Evolutionary conservation across 53 echinoderm and acorn worm species (phyloP), one percentile per base, ranked within the genome.

Genomic region (Patiria pectinifera): DNA sequence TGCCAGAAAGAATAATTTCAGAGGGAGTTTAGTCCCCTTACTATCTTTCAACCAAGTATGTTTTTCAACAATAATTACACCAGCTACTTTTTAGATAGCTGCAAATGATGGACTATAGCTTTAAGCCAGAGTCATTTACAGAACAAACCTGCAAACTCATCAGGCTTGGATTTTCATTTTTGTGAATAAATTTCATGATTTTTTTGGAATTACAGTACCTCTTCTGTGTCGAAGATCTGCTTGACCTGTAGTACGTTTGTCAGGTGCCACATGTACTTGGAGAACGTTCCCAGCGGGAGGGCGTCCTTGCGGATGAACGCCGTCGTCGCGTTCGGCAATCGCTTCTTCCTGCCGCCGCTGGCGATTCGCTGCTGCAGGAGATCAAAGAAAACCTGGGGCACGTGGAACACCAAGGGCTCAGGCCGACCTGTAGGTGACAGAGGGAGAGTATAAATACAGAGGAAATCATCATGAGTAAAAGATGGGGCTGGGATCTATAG

Each of bases 191-290:
- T 25, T 1, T 76, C 9, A 60, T 60, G 35, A 8, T 60, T 11
- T 12, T 11, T 12, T 60, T 60, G 66, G 10, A 14, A 18, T 14
- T 16, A 3, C 13, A 66, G 4, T 66, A 66, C 66, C 87, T 95
- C 96, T 4, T 93, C 78, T 7, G 98, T 97, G 62, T 98, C 98
- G 88, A 98, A 98, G 45, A 98, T 98, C 69, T 94, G 95, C 62
- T 98, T 96, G 59, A 98, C 96, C 71, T 98, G 98, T 6, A 96
- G 91, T 7, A 98, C 95, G 62, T 94, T 98, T 2, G 94, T 96
- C 58, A 98, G 93, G 83, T 98, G 98, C 98, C 98, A 98, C 62
- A 96, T 98, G 91, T 98, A 98, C 93, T 98, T 98, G 48, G 98
- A 96, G 94, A 98, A 98, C 18, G 98, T 98, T 43, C 98, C 98